phyloP scores from a whole-genome alignment of 1,140 invertebrate species.

The Nautilus pompilius region DNA sequence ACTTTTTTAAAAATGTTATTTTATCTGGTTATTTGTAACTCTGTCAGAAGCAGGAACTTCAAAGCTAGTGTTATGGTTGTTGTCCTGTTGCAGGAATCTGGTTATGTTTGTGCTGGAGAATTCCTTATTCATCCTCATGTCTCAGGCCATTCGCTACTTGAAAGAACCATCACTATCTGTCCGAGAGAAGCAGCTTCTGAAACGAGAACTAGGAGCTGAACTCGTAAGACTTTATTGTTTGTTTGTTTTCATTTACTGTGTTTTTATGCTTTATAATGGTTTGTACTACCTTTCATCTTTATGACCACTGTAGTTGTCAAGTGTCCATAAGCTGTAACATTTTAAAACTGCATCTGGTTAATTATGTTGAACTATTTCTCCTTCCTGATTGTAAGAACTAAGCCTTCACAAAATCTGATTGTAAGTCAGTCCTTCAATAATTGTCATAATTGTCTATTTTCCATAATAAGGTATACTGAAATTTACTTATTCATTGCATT shows the following conservation, averaged over 20 bases:
- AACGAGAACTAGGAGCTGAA: slow-evolving; percentile 53
- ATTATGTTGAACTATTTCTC: not conserved
- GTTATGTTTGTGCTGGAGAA: slow-evolving; percentile 42
- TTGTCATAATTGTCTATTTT: not conserved
- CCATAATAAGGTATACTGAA: not conserved
- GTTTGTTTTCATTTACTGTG: not conserved
- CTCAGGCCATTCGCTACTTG: slow-evolving; percentile 49
- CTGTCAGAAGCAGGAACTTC: too few species aligned
- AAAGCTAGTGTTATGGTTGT: too few species aligned
- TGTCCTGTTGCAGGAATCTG: slow-evolving; percentile 31
- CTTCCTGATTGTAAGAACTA: too few species aligned
- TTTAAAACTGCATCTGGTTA: not conserved
- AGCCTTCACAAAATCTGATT: not conserved
- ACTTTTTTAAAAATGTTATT: too few species aligned
- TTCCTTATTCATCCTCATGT: slow-evolving; percentile 44
- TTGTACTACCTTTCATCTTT: not conserved
- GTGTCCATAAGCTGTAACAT: not conserved
- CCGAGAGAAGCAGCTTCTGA: slow-evolving; percentile 52
- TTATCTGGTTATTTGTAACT: too few species aligned
- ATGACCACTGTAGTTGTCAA: too few species aligned
- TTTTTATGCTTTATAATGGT: not conserved
- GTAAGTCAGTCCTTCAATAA: not conserved
- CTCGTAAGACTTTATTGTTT: slow-evolving; percentile 24
- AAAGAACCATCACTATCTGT: slow-evolving; percentile 34
- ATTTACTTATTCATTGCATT: not conserved